Base-by-base conservation (phyloP, 1,140 invertebrate genomes). In the Micrasema minimum region DNA sequence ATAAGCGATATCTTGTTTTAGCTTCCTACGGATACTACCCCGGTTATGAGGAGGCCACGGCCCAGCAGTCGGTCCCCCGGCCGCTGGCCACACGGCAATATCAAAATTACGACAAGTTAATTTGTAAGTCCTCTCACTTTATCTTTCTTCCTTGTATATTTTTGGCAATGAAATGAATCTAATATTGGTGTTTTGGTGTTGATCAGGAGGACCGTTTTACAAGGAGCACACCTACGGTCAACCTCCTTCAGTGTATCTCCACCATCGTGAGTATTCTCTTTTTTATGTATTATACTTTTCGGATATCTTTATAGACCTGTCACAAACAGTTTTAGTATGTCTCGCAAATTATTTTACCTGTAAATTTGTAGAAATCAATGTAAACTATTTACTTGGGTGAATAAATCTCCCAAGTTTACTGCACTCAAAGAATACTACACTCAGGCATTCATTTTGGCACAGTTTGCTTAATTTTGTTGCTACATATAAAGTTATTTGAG, bases 71-170 rank as follows among this genome's bases (percentile, higher is more conserved):
- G 3, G 59, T 66, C n/a, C 46, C 62, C 10, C 45, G 62, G 10
- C 62, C 62, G 9, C 46, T 51, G 62, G 45, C 45, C 46, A 46
- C 59, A 12, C 41, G 59, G 45, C 59, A 62, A 22, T 62, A 45
- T 62, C 59, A 59, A 59, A 59, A 59, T 59, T 62, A 45, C 23
- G 59, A 62, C 43, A 62, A 62, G 59, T 46, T 62, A 35, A 62
- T 62, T 45, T 62, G 59, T 62, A 62, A 62, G 59, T 62, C 45
- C 7, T 37, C 2, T 57, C 18, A 37, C 11, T 6, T 37, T 4
- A 5, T 37, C 26, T 51, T 20, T 31, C 9, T 57, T 22, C 23
- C 53, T 9, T 26, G 26, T 31, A 2, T 7, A 31, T 7, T 31
- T n/a, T n/a, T n/a, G n/a, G n/a, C n/a, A n/a, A n/a, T n/a, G n/a